These are phyloP conservation scores for Mola mola DNA, from an alignment of 2,113 vertebrate genomes.

Conservation along the genomic window DNA sequence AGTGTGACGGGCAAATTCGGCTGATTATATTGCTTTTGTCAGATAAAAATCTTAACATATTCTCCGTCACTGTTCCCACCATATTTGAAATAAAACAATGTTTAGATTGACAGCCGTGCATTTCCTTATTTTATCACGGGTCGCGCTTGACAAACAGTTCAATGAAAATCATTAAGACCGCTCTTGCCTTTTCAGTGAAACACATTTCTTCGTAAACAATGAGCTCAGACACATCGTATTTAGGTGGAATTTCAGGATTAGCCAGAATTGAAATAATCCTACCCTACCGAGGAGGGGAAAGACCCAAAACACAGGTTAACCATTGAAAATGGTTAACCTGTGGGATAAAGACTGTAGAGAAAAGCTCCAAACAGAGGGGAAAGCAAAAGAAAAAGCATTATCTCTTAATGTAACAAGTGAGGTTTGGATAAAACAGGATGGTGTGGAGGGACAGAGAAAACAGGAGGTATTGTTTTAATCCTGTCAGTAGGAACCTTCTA, in stretches of 20 bases:
- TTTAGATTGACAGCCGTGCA: constrained; percentile 4
- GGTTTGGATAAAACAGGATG: constrained; percentile 50
- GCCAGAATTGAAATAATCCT: constrained; percentile 64
- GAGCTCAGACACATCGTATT: constrained; percentile 30
- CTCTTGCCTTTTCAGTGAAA: constrained; percentile 15
- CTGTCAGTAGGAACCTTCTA: constrained; percentile 71
- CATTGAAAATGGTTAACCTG: constrained; percentile 52
- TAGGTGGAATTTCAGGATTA: constrained; percentile 64
- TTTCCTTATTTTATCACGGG: constrained; percentile 22
- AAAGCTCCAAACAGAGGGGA: constrained; percentile 32
- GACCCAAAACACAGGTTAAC: constrained; percentile 57
- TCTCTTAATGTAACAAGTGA: constrained; percentile 55
- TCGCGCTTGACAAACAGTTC: background rate
- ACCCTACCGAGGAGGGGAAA: constrained; percentile 33
- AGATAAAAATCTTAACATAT: constrained; percentile 22
- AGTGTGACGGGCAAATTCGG: constrained; percentile 27
- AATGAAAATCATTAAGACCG: constrained; percentile 20
- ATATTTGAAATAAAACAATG: background rate
- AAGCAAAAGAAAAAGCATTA: constrained; percentile 50
- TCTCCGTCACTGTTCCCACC: constrained; percentile 14
- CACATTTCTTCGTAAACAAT: constrained; percentile 41
- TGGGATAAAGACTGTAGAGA: constrained; percentile 46
- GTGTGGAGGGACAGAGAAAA: constrained; percentile 50
- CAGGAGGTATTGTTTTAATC: constrained; percentile 77
- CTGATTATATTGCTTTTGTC: constrained; percentile 45